Conservation (phyloP, 2,113 vertebrate species). For the Sinocyclocheilus rhinocerous region DNA sequence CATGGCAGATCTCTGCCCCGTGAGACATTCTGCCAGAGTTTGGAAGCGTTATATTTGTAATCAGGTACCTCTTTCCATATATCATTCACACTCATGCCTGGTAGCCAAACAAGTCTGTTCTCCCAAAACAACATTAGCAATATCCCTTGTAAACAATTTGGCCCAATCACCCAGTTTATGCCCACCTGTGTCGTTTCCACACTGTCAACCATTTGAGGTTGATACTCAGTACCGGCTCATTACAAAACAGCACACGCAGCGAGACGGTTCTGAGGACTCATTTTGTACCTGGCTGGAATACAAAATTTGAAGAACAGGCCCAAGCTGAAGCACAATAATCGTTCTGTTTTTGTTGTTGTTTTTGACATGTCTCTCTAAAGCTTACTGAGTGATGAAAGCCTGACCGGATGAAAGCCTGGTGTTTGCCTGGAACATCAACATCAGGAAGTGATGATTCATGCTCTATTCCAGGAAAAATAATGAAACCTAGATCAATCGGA, state of each 20-base stretch:
- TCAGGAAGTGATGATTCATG: conserved; percentile 34
- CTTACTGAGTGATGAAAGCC: background rate
- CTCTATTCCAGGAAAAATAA: background rate
- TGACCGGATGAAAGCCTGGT: background rate
- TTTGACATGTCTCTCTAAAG: background rate
- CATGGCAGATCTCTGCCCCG: background rate
- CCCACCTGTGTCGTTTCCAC: conserved; percentile 8
- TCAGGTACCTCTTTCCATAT: background rate
- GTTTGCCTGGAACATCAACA: conserved; percentile 14
- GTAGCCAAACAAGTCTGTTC: background rate
- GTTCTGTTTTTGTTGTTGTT: conserved; percentile 32
- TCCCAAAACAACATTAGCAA: background rate
- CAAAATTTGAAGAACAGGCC: conserved; percentile 18
- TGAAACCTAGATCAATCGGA: background rate
- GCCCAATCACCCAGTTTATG: background rate
- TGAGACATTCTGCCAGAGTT: background rate
- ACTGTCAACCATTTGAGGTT: background rate
- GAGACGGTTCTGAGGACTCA: background rate
- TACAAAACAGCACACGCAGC: background rate
- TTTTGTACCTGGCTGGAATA: background rate
- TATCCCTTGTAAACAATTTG: conserved; percentile 9
- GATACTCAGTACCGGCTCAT: conserved; percentile 17
- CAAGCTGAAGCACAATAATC: conserved; percentile 19
- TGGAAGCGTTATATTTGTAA: background rate
- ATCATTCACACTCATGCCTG: background rate